These are phyloP conservation scores for Cuniculus paca DNA, from an alignment of 2,797 vertebrate genomes.

Conservation along the genomic window DNA sequence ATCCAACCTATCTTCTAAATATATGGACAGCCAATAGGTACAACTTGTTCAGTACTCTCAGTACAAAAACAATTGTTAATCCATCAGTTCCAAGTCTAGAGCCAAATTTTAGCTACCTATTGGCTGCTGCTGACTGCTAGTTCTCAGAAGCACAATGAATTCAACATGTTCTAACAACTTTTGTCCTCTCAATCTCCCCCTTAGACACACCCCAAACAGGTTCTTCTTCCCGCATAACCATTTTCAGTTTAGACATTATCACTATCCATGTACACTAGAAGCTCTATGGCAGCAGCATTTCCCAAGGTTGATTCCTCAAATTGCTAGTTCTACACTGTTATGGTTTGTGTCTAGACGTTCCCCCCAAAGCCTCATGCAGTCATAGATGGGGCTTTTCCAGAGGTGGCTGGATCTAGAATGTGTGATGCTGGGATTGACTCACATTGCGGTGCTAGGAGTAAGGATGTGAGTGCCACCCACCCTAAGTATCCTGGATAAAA, in stretches of 20 bases:
- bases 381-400: neutral
- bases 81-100: neutral
- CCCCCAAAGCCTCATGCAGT: neutral
- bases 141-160: neutral
- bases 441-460: neutral
- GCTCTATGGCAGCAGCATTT: neutral
- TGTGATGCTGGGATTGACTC: neutral
- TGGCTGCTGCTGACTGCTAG: neutral
- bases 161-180: neutral
- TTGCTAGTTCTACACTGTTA: neutral
- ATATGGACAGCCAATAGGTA: neutral
- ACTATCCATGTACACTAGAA: neutral
- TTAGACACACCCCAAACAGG: neutral
- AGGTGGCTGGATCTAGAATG: neutral
- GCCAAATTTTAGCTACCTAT: neutral
- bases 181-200: neutral
- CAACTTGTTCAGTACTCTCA: neutral
- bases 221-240: neutral
- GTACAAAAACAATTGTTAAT: neutral
- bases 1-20: neutral
- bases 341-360: neutral
- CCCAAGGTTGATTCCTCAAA: conserved; percentile 1
- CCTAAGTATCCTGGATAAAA: neutral
- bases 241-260: neutral
- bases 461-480: neutral